Conservation (phyloP, 2,888 invertebrate genomes). For the Orchestes rusci region DNA sequence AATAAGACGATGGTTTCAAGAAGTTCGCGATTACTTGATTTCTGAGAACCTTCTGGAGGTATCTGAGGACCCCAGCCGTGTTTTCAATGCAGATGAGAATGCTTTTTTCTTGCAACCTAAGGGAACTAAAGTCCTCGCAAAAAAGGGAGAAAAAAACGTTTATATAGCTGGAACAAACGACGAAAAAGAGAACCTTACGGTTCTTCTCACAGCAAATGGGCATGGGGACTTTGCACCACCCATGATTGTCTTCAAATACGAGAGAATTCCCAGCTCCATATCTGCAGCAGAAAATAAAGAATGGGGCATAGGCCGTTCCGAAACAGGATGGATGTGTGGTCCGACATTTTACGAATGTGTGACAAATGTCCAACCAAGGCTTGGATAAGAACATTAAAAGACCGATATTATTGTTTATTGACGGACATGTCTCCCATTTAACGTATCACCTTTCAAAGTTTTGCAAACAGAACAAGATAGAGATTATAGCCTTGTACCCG, state of each 20-base stretch:
- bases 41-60: slow-evolving; percentile 3
- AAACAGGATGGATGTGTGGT: slow-evolving; percentile 4
- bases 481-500: too few relatives aligned
- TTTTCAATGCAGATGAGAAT: slow-evolving; percentile 14
- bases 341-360: slow-evolving; percentile 2
- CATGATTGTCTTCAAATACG: slow-evolving; percentile 18
- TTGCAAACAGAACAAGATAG: too few relatives aligned
- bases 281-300: not conserved
- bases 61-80: slow-evolving; percentile 10
- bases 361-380: not conserved
- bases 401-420: too few relatives aligned
- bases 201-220: slow-evolving; percentile 21
- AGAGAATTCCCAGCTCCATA: not conserved
- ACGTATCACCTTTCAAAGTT: too few relatives aligned
- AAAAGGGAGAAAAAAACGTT: slow-evolving; percentile 18
- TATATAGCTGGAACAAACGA: slow-evolving; percentile 16
- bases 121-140: slow-evolving; percentile 18
- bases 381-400: not conserved
- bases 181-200: slow-evolving; percentile 25
- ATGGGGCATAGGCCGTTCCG: slow-evolving; percentile 3
- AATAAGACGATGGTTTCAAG: slow-evolving; percentile 26
- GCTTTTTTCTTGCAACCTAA: slow-evolving; percentile 27
- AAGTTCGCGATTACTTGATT: slow-evolving; percentile 16
- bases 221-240: slow-evolving; percentile 10
- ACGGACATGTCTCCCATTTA: too few relatives aligned